These are phyloP conservation scores for Cardiocondyla obscurior DNA, from an alignment of 1,140 invertebrate species.

Conservation along the genomic window DNA sequence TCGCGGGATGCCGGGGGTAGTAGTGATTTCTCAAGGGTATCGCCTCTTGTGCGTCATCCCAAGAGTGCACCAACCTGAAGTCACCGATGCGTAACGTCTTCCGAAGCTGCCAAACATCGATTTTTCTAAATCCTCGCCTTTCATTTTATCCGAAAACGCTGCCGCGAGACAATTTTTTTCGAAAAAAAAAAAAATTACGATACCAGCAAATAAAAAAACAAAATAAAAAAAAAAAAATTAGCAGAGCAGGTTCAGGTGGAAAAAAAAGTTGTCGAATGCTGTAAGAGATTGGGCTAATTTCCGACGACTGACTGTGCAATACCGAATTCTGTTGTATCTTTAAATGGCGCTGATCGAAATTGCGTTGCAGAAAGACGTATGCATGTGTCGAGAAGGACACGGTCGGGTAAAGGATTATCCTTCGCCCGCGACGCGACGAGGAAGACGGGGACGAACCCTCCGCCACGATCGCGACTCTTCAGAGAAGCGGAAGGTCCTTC, in stretches of 20 bases:
- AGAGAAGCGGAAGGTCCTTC: neutral
- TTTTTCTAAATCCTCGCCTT: neutral
- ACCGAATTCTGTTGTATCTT: neutral
- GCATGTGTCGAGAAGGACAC: neutral
- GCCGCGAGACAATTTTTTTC: neutral
- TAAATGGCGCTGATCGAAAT: slow-evolving; percentile 1
- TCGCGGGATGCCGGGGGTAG: neutral
- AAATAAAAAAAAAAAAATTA: neutral
- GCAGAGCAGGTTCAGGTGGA: neutral
- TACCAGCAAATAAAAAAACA: neutral
- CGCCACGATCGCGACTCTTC: neutral
- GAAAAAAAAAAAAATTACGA: neutral
- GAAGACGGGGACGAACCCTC: neutral
- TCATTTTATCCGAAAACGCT: neutral
- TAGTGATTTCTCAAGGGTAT: neutral
- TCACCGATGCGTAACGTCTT: neutral
- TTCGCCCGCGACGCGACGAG: no score
- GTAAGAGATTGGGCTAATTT: no score
- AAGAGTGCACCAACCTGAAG: neutral
- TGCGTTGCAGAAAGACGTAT: neutral
- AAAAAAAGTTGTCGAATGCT: neutral
- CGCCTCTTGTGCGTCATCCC: neutral
- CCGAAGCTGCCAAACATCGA: neutral
- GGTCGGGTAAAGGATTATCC: neutral
- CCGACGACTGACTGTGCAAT: neutral